Conservation (phyloP, 1,140 invertebrate genomes). For the Bemisia tabaci region DNA sequence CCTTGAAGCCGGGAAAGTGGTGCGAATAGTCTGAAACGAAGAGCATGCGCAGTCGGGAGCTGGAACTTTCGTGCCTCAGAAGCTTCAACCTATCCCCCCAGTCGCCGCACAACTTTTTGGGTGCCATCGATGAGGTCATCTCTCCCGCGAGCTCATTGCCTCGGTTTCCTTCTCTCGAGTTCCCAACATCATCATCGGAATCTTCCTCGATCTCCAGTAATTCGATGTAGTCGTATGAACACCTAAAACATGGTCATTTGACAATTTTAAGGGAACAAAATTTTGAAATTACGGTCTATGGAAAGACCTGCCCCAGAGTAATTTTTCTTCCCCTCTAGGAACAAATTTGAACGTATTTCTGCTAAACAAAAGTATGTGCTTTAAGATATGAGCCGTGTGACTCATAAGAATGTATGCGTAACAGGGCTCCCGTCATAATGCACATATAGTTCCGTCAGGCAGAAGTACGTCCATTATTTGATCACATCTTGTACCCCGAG, state of each 20-base stretch:
- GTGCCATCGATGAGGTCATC: constrained; percentile 18
- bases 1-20: constrained; percentile 52
- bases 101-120: constrained; percentile 49
- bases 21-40: constrained; percentile 58
- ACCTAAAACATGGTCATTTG: constrained; percentile 41
- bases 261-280: constrained; percentile 8
- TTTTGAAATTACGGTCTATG: constrained; percentile 5
- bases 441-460: too few species aligned
- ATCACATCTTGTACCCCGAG: too few species aligned
- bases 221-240: constrained; percentile 55
- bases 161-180: constrained; percentile 2
- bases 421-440: too few species aligned
- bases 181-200: neutral
- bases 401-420: too few species aligned
- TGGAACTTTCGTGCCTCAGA: constrained; percentile 41
- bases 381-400: too few species aligned
- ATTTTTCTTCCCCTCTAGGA: neutral
- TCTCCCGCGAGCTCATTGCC: constrained; percentile 6
- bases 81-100: constrained; percentile 57
- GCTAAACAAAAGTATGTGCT: too few species aligned
- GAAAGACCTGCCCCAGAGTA: neutral
- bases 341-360: too few species aligned
- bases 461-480: too few species aligned
- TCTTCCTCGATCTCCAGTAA: constrained; percentile 33
- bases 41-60: constrained; percentile 39